Percentiles rank a stretch among this genome's conserved stretches.
These are phyloP conservation scores for Epistrophe grossulariae DNA, from an alignment of 2,888 invertebrate species.

Conservation along the genomic window DNA sequence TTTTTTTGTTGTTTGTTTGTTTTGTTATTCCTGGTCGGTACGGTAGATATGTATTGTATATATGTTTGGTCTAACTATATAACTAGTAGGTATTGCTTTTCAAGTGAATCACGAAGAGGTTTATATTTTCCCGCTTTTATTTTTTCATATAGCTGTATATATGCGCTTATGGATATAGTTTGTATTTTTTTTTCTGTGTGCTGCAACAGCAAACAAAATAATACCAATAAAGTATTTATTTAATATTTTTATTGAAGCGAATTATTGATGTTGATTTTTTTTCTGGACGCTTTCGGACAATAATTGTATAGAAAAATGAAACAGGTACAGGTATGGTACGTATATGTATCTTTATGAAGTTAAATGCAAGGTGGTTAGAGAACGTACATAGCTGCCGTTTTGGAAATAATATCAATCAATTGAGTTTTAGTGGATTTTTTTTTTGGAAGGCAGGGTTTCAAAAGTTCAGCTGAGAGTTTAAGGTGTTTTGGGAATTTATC, in stretches of 20 bases:
- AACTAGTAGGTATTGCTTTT: constrained; percentile 54
- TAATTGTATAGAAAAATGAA: constrained; percentile 32
- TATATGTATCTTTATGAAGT: background rate
- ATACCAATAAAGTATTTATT: constrained; percentile 61
- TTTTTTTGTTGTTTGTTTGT: too few relatives aligned
- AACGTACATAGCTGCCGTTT: constrained; percentile 12
- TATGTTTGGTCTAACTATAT: constrained; percentile 29
- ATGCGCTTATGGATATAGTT: constrained; percentile 31
- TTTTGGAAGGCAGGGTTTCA: background rate
- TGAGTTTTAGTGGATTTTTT: constrained; percentile 23
- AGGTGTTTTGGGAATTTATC: background rate
- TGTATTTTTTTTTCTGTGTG: constrained; percentile 7
- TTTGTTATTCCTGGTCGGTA: background rate
- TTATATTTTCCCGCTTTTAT: constrained; percentile 47
- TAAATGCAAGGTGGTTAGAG: constrained; percentile 20
- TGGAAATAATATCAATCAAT: constrained; percentile 42
- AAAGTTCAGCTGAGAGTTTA: constrained; percentile 1
- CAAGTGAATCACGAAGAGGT: constrained; percentile 56
- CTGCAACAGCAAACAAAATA: constrained; percentile 49
- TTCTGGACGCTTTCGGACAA: constrained; percentile 48
- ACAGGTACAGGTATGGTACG: constrained; percentile 9
- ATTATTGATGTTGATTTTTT: constrained; percentile 56
- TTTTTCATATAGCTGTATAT: background rate
- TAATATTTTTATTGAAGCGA: constrained; percentile 59
- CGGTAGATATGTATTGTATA: background rate